phyloP scores from a whole-genome alignment of 2,113 vertebrate species.

The Cochlearius cochlearius region DNA sequence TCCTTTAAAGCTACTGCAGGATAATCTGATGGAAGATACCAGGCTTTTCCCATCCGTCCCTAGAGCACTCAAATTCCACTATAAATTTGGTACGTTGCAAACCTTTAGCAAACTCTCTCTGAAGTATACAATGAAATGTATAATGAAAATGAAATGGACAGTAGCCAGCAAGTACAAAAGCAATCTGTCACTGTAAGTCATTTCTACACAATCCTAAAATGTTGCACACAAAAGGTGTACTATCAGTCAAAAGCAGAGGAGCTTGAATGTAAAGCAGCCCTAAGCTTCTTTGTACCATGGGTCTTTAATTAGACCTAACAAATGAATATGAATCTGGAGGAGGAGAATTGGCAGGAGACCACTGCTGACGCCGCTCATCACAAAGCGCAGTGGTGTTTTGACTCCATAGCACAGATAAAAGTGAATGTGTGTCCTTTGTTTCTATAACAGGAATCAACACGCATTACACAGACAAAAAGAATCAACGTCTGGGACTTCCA shows the following conservation, averaged over 20 bases:
- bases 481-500: not conserved
- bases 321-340: constrained; percentile 33
- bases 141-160: not conserved
- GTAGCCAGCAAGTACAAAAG: constrained; percentile 15
- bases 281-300: not conserved
- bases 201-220: constrained; percentile 7
- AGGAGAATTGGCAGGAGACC: constrained; percentile 35
- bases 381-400: not conserved
- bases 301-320: constrained; percentile 58
- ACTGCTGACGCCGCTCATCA: not conserved
- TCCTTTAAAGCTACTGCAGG: not conserved
- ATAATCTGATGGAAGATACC: not conserved
- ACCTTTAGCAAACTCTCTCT: not conserved
- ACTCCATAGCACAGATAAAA: constrained; percentile 9
- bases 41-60: not conserved
- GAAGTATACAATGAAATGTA: not conserved
- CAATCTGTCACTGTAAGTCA: not conserved
- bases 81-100: not conserved
- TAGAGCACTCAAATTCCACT: not conserved
- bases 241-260: constrained; percentile 40
- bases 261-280: not conserved
- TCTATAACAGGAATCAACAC: constrained; percentile 26
- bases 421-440: constrained; percentile 40
- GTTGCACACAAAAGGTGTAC: constrained; percentile 32
- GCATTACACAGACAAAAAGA: not conserved